phyloP scores from a whole-genome alignment of 2,113 vertebrate species.

The Ictalurus punctatus region DNA sequence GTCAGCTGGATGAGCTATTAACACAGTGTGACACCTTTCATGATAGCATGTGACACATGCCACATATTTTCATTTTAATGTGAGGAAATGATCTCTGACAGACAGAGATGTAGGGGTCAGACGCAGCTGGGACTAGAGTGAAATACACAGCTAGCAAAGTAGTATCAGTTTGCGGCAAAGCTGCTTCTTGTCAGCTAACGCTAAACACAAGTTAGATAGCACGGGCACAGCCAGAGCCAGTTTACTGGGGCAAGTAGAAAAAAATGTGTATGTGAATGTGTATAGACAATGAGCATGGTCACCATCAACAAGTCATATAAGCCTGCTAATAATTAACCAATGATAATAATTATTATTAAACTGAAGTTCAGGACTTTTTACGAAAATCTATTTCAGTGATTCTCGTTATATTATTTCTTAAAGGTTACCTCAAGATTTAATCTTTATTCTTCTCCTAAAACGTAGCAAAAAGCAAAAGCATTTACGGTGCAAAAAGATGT shows the following conservation, averaged over 20 bases:
- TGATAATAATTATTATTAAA: not conserved
- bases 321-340: not conserved
- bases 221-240: conserved; percentile 47
- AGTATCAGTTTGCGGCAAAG: conserved; percentile 43
- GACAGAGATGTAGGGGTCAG: conserved; percentile 61
- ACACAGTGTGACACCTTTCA: conserved; percentile 60
- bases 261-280: not conserved
- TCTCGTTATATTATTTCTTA: not conserved
- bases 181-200: conserved; percentile 68
- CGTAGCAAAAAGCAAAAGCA: not conserved
- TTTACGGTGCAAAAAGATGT: not conserved
- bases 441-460: not conserved
- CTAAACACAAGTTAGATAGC: conserved; percentile 51
- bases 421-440: not conserved
- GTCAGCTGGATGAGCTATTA: conserved; percentile 65
- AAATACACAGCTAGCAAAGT: conserved; percentile 50
- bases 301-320: not conserved
- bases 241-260: not conserved
- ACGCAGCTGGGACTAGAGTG: conserved; percentile 47
- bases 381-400: not conserved
- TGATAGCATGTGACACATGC: conserved; percentile 64
- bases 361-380: not conserved
- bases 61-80: conserved; percentile 52
- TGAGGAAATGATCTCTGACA: conserved; percentile 66
- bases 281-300: not conserved